A percentile compares a stretch with the other conserved stretches of the same genome.
phyloP scores from a whole-genome alignment of 2,888 invertebrate genomes.

The Pristionchus maxplancki region DNA sequence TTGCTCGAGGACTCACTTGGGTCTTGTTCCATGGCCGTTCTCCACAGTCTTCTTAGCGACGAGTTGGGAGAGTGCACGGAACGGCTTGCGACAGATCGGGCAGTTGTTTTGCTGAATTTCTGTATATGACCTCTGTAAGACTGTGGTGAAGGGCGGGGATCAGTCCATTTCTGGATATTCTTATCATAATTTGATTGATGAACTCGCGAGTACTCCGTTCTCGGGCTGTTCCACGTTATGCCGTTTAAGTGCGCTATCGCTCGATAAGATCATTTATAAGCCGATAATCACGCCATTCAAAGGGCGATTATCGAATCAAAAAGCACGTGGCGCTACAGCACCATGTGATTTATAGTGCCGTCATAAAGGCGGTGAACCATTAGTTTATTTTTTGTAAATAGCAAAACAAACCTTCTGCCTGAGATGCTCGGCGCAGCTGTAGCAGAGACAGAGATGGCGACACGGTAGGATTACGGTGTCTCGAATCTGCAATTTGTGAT shows the following conservation, averaged over 20 bases:
- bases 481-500: no score
- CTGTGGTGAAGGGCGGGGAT: no score
- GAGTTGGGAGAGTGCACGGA: slow-evolving; percentile 95
- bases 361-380: no score
- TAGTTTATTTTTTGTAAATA: no score
- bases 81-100: slow-evolving; percentile 98
- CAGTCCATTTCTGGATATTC: no score
- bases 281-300: background rate
- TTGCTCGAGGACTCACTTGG: slow-evolving; percentile 50
- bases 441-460: slow-evolving; percentile 95
- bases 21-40: slow-evolving; percentile 54
- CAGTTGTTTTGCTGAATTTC: slow-evolving; percentile 89
- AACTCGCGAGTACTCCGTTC: no score
- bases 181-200: background rate
- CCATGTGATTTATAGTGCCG: no score
- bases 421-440: slow-evolving; percentile 96
- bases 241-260: background rate
- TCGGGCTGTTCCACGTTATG: background rate
- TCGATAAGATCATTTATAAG: background rate
- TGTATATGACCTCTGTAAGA: no score
- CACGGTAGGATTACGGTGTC: slow-evolving; percentile 98
- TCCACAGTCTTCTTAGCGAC: slow-evolving; percentile 86
- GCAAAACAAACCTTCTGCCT: slow-evolving; percentile 91
- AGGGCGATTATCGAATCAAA: background rate
- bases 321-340: no score